Evolutionary conservation across 1,140 invertebrate species (phyloP).

Genomic region (Lucilia sericata): DNA sequence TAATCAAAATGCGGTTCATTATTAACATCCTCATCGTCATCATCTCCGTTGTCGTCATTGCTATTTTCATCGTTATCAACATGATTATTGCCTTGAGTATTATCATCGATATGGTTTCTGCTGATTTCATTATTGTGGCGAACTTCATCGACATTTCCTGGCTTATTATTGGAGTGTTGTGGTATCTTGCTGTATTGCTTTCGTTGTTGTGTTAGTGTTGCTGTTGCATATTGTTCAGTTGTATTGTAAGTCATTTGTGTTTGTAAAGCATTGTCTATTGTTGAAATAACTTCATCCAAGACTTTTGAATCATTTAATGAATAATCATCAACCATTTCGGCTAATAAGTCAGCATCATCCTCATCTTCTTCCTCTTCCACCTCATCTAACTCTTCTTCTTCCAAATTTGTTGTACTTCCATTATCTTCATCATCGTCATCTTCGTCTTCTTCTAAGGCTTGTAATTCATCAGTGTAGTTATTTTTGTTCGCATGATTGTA

Average conservation of each 20-base stretch:
- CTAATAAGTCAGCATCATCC: conserved; percentile 44
- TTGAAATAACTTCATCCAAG: conserved; percentile 34
- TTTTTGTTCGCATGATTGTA: conserved; percentile 41
- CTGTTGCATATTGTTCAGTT: not conserved
- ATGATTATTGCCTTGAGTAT: not conserved
- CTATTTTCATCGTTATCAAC: not conserved
- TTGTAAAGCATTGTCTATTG: conserved; percentile 37
- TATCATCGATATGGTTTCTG: not conserved
- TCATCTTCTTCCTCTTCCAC: conserved; percentile 49
- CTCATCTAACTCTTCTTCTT: conserved; percentile 32
- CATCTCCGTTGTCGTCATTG: not conserved
- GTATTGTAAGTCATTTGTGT: conserved; percentile 2
- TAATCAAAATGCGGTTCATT: conserved; percentile 63
- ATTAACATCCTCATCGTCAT: conserved; percentile 54
- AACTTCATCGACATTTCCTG: not conserved
- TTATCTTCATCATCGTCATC: conserved; percentile 45
- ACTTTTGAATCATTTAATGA: conserved; percentile 44
- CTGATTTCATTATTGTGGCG: not conserved
- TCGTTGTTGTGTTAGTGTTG: not conserved
- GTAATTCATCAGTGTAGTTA: conserved; percentile 20
- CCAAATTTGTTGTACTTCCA: not conserved
- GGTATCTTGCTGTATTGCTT: not conserved
- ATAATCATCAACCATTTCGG: conserved; percentile 40
- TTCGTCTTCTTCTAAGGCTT: not conserved
- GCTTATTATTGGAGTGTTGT: not conserved